Base-by-base conservation (phyloP, 2,113 vertebrate species). In the Boleophthalmus pectinirostris region DNA sequence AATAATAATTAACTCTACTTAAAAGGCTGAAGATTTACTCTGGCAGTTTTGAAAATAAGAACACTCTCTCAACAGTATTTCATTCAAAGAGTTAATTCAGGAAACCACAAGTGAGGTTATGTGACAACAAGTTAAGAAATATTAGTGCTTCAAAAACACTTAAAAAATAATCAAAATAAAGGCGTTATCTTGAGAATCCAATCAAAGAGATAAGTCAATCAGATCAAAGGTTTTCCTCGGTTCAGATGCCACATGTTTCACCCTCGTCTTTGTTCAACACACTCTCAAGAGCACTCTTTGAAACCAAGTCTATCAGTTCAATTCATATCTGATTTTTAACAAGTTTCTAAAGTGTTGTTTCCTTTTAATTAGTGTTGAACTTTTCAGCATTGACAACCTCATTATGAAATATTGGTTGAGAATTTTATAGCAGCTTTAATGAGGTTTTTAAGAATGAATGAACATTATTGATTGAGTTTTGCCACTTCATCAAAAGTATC, bases 181-280 rank as follows among this genome's bases (percentile, higher is more conserved):
- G 64, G 64, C 43, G 46, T 79, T 69, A 82, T 86, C 46, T 0
- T 49, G 84, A 77, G 3, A 21, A 73, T 82, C 45, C 18, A 23
- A 77, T 86, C 74, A 56, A 49, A 87, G 76, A 81, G 84, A 69
- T 75, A 74, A 73, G 33, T 70, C 77, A 84, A 71, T 87, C 75
- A 69, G 43, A 78, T 68, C 47, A 33, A 56, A 81, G 81, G 87
- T 82, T 78, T 78, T 46, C 82, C 64, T 70, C 18, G 8, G 33
- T 57, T 29, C 71, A 68, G 56, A 23, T 47, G 69, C 74, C 69
- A 69, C 74, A 80, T 72, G 73, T 57, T 61, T 24, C 33, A 61
- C 67, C 68, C 77, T 64, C 66, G 82, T 83, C 56, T 75, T 68
- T 79, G 65, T 43, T 10, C 51, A 54, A 7, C 74, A 66, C 38